These are phyloP conservation scores for Varroa destructor DNA, from an alignment of 1,140 invertebrate species.

Conservation along the genomic window DNA sequence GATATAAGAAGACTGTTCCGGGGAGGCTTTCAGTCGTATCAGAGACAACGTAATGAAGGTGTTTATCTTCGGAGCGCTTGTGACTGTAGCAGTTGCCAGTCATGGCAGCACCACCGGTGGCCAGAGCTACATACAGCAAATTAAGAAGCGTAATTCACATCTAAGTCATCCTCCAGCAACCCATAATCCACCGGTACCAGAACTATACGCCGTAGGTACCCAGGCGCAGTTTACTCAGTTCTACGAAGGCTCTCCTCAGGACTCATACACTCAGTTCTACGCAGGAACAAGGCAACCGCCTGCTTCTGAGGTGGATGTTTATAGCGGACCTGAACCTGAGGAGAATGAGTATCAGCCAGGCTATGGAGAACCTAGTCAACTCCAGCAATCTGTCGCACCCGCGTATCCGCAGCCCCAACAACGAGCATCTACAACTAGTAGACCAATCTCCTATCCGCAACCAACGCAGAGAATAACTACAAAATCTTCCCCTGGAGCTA, in stretches of 20 bases:
- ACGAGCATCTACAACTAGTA: not conserved
- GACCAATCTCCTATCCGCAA: slow-evolving; percentile 9
- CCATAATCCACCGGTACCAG: slow-evolving; percentile 15
- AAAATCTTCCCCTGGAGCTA: slow-evolving; percentile 11
- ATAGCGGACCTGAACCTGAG: slow-evolving; percentile 3
- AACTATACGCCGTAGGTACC: not conserved
- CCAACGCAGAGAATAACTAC: slow-evolving; percentile 5
- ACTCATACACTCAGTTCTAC: not conserved
- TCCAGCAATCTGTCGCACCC: no score
- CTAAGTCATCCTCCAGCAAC: slow-evolving; percentile 9
- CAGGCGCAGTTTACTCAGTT: slow-evolving; percentile 14
- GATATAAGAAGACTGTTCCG: slow-evolving; percentile 7
- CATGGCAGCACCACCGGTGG: not conserved
- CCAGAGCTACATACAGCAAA: not conserved
- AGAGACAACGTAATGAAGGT: slow-evolving; percentile 9
- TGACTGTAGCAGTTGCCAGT: not conserved
- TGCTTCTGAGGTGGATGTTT: not conserved
- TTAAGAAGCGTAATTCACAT: slow-evolving; percentile 17
- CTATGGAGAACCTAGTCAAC: not conserved
- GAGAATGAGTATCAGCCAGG: slow-evolving; percentile 24
- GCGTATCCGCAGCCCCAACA: no score
- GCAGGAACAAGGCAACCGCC: not conserved
- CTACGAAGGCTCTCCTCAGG: not conserved
- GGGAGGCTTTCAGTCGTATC: no score
- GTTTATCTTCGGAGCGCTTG: slow-evolving; percentile 2